Evolutionary conservation across 2,113 vertebrate genomes (phyloP).

Genomic region (Ornithorhynchus anatinus): DNA sequence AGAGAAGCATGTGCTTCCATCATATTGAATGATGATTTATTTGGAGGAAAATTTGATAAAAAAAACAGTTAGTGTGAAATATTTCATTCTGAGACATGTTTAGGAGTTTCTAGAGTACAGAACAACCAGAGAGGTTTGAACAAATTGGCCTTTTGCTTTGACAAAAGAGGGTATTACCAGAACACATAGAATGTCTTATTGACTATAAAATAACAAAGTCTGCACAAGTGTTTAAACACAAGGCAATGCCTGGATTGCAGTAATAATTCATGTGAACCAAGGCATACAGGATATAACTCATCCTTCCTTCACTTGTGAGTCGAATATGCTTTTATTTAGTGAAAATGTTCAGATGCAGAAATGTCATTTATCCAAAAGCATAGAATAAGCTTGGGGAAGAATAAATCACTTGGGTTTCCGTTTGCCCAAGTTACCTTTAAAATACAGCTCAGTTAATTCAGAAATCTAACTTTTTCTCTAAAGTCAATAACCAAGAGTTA

Average conservation of each 20-base stretch:
- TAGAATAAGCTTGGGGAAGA: not conserved
- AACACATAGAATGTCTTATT: not conserved
- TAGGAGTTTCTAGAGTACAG: not conserved
- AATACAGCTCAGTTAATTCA: not conserved
- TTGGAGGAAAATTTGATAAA: not conserved
- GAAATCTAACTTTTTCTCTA: no score
- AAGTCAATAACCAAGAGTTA: no score
- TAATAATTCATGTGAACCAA: not conserved
- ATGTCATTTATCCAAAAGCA: not conserved
- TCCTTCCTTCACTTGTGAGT: not conserved
- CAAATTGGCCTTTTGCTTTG: not conserved
- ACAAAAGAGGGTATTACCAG: not conserved
- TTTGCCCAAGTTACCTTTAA: not conserved
- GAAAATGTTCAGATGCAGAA: not conserved
- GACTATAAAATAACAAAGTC: not conserved
- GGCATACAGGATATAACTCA: not conserved
- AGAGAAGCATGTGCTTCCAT: not conserved
- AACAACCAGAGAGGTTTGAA: not conserved
- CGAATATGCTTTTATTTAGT: not conserved
- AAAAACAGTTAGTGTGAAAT: not conserved
- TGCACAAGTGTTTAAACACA: not conserved
- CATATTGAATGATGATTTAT: not conserved
- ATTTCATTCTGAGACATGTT: not conserved
- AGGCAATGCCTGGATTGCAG: not conserved
- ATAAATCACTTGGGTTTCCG: not conserved